phyloP scores from a whole-genome alignment of 2,888 invertebrate species.

The Lampropteryx suffumata region DNA sequence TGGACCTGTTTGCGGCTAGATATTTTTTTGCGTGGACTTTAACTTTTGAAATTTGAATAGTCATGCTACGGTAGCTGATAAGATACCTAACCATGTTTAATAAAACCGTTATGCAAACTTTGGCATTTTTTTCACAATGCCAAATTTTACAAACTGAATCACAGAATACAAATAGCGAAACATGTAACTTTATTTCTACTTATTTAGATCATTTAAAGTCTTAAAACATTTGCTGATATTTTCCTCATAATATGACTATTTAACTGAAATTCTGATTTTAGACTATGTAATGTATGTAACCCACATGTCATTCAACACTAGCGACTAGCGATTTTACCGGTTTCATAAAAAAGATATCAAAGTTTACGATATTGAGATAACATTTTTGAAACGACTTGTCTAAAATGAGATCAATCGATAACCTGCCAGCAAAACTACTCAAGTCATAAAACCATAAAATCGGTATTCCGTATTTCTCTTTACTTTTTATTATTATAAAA shows the following conservation, averaged over 20 bases:
- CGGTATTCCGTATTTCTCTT: slow-evolving; percentile 15
- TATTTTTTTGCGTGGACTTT: slow-evolving; percentile 28
- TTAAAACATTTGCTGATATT: too few relatives aligned
- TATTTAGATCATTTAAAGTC: too few relatives aligned
- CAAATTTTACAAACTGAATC: neutral
- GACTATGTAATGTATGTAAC: too few relatives aligned
- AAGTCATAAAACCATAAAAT: slow-evolving; percentile 28
- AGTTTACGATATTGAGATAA: slow-evolving; percentile 13
- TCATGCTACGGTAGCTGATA: slow-evolving; percentile 27
- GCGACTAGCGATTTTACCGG: slow-evolving; percentile 7
- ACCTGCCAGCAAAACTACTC: slow-evolving; percentile 19
- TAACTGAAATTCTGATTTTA: too few relatives aligned
- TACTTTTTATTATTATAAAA: slow-evolving; percentile 2
- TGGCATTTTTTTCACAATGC: neutral
- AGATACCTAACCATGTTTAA: slow-evolving; percentile 13
- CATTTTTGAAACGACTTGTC: slow-evolving; percentile 11
- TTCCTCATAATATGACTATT: too few relatives aligned
- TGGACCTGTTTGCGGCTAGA: slow-evolving; percentile 23
- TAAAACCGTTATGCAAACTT: slow-evolving; percentile 9
- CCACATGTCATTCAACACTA: slow-evolving; percentile 22
- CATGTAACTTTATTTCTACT: too few relatives aligned
- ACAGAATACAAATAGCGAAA: too few relatives aligned
- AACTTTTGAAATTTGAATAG: slow-evolving; percentile 11
- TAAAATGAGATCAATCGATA: slow-evolving; percentile 22
- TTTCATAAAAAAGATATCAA: slow-evolving; percentile 18